These are phyloP conservation scores for Ataeniobius toweri DNA, from an alignment of 2,797 vertebrate species.

Conservation along the genomic window DNA sequence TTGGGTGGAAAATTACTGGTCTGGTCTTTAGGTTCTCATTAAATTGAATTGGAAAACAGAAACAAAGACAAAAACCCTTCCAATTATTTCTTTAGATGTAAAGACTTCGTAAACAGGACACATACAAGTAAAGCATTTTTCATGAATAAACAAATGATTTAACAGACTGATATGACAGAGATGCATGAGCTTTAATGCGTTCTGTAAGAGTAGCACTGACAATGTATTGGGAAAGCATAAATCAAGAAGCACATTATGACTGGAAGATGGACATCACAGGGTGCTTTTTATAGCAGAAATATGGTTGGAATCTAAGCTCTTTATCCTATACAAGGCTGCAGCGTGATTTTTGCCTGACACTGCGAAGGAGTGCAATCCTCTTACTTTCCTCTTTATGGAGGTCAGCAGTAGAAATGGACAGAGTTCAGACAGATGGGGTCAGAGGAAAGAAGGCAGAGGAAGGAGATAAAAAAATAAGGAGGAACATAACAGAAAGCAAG, in stretches of 20 bases:
- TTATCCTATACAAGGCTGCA: constrained; percentile 70
- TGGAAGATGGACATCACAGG: constrained; percentile 52
- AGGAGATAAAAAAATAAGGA: constrained; percentile 47
- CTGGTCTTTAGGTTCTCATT: constrained; percentile 68
- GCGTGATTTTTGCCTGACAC: constrained; percentile 72
- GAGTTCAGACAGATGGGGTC: constrained; percentile 71
- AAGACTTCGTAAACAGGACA: constrained; percentile 37
- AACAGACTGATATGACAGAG: constrained; percentile 44
- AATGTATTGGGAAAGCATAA: constrained; percentile 40
- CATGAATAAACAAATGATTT: constrained; percentile 63
- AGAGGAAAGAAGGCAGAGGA: constrained; percentile 50
- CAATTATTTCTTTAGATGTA: constrained; percentile 39
- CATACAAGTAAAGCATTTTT: constrained; percentile 33
- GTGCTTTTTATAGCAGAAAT: constrained; percentile 49
- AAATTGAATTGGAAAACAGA: constrained; percentile 67
- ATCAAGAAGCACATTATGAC: constrained; percentile 56
- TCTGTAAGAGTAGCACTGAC: constrained; percentile 43
- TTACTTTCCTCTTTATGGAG: constrained; percentile 75
- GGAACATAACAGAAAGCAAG: constrained; percentile 35
- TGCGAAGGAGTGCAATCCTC: constrained; percentile 71
- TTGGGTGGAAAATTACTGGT: constrained; percentile 66
- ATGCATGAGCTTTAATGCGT: constrained; percentile 46
- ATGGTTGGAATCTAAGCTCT: constrained; percentile 78
- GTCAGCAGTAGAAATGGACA: constrained; percentile 73
- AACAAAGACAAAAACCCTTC: constrained; percentile 7